Evolutionary conservation across 1,140 invertebrate species (phyloP), one percentile per base, ranked within the genome.

Genomic region (Drosophila sucinea): DNA sequence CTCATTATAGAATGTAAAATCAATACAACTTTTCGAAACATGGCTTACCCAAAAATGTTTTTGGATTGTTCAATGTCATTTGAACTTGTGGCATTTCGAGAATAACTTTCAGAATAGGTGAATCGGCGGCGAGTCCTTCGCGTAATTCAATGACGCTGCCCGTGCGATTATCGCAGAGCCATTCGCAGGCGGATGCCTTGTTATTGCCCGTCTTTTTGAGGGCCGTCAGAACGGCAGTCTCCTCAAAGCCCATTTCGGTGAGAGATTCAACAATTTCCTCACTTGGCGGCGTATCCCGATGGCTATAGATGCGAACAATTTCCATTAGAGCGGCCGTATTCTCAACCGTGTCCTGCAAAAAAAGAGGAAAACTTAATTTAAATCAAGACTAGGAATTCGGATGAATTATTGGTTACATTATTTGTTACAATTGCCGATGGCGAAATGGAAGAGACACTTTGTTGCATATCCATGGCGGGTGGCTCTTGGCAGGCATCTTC

Each of bases 11-110:
- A 1, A 3, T n/a, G 27, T 41, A 17, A 29, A 6, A 30, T 62
- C 32, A 17, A 0, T 17, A 17, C 17, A 17, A 17, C 17, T 17
- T 17, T 17, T 17, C 17, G 17, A 17, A 30, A 30, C 4, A 30
- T 38, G 10, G 4, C 72, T 44, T 32, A 92, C 91, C 91, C 70
- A 92, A 74, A 81, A 92, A 90, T 11, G 91, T 92, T 67, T 92
- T 92, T 6, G 91, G 91, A 69, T 91, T 92, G 60, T 73, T 81
- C 8, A 92, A 73, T n/a, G 81, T 92, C 73, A 92, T 63, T 61
- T 92, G 91, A 7, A 92, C 87, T 60, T 92, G 91, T 25, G 91
- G 91, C 81, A 92, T 91, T 71, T 87, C 83, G 2, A 92, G 73
- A 38, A 92, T 90, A 6, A 85, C 84, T 61, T 91, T 91, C 1